Evolutionary conservation across 2,888 invertebrate species (phyloP).

Genomic region (Cremastinae sp.): DNA sequence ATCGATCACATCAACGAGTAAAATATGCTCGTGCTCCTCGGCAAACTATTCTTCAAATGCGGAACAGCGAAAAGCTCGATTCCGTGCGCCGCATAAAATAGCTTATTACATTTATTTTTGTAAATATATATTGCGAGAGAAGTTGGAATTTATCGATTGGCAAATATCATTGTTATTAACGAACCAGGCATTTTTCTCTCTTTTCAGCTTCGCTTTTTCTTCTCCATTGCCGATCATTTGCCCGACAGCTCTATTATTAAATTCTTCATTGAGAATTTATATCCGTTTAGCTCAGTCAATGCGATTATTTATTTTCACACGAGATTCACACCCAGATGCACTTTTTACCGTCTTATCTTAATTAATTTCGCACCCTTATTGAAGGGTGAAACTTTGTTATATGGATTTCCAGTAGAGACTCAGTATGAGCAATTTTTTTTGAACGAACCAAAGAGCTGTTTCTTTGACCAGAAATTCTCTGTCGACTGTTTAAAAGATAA

Average conservation of each 20-base stretch:
- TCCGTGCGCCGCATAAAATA: conserved; percentile 16
- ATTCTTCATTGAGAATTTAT: conserved; percentile 61
- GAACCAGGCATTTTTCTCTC: conserved; percentile 25
- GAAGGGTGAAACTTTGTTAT: no score
- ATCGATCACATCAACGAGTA: conserved; percentile 43
- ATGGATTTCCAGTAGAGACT: no score
- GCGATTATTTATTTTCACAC: conserved; percentile 37
- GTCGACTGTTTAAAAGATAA: no score
- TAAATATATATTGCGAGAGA: conserved; percentile 24
- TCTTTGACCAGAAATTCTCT: no score
- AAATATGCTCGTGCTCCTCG: conserved; percentile 44
- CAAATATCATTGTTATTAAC: conserved; percentile 40
- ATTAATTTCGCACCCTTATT: no score
- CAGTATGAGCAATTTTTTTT: no score
- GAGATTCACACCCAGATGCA: not conserved
- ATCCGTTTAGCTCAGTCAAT: conserved; percentile 48
- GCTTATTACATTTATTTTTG: not conserved
- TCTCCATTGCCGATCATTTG: conserved; percentile 50
- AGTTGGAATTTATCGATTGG: conserved; percentile 47
- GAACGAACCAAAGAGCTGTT: no score
- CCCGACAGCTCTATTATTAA: conserved; percentile 59
- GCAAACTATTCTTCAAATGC: conserved; percentile 58
- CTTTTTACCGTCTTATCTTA: not conserved
- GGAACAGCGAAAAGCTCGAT: conserved; percentile 51
- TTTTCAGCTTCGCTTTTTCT: not conserved